phyloP scores from a whole-genome alignment of 1,140 invertebrate genomes.

The Drosophila bocqueti region DNA sequence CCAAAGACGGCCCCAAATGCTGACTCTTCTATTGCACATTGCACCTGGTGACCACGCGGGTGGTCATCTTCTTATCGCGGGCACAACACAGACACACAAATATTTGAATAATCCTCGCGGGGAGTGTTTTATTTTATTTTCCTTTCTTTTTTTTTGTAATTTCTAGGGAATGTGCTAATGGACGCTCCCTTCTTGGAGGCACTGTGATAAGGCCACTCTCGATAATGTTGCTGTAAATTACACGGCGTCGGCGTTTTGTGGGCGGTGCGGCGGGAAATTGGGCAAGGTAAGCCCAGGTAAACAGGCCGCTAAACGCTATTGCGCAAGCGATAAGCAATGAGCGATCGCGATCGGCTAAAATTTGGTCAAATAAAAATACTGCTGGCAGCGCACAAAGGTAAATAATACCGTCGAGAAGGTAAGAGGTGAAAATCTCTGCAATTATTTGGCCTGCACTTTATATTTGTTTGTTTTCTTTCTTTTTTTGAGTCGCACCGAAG shows the following conservation, averaged over 20 bases:
- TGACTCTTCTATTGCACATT: slow-evolving; percentile 56
- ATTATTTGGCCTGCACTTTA: slow-evolving; percentile 48
- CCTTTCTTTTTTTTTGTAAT: not conserved
- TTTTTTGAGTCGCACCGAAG: not conserved
- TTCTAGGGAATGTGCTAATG: slow-evolving; percentile 61
- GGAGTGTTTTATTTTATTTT: slow-evolving; percentile 10
- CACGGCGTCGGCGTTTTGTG: slow-evolving; percentile 54
- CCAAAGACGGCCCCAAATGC: slow-evolving; percentile 11
- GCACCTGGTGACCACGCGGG: slow-evolving; percentile 60
- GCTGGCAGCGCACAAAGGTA: slow-evolving; percentile 62
- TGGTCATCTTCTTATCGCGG: slow-evolving; percentile 63
- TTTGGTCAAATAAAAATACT: slow-evolving; percentile 57
- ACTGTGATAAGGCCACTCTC: slow-evolving; percentile 64
- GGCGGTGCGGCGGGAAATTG: slow-evolving; percentile 19
- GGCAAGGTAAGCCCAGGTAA: slow-evolving; percentile 30
- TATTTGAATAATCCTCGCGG: slow-evolving; percentile 58
- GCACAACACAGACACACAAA: slow-evolving; percentile 38
- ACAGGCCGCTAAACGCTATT: slow-evolving; percentile 32
- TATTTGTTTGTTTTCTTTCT: slow-evolving; percentile 36
- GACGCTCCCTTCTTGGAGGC: slow-evolving; percentile 33
- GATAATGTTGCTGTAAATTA: slow-evolving; percentile 58
- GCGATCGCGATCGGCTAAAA: slow-evolving; percentile 38
- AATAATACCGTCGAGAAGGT: slow-evolving; percentile 7
- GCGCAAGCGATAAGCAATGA: slow-evolving; percentile 58
- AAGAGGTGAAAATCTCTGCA: slow-evolving; percentile 30